phyloP scores from a whole-genome alignment of 2,113 vertebrate species.

The Empidonax alnorum region DNA sequence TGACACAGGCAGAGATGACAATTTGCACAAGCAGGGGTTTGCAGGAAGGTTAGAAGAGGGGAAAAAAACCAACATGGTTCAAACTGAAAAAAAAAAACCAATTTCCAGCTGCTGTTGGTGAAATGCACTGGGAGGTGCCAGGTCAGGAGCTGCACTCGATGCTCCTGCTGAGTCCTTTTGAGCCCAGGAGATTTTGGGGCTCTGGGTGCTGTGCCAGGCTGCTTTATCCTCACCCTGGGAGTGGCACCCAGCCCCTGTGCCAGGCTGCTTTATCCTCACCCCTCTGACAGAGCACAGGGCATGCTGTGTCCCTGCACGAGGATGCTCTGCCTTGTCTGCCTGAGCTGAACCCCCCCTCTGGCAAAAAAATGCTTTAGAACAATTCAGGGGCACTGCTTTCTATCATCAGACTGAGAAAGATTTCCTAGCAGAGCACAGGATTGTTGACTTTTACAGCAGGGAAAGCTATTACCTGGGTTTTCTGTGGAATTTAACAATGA shows the following conservation, averaged over 20 bases:
- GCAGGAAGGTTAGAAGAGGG: not conserved
- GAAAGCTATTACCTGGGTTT: not conserved
- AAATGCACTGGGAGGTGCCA: rapidly evolving
- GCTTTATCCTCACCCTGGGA: too few relatives aligned
- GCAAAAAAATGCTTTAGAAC: rapidly evolving
- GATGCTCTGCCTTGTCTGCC: not conserved
- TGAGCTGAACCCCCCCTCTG: rapidly evolving
- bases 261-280: rapidly evolving
- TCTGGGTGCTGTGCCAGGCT: not conserved
- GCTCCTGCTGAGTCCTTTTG: not conserved
- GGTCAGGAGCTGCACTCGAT: not conserved
- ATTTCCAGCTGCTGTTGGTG: not conserved
- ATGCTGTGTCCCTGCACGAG: not conserved
- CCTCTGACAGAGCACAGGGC: not conserved
- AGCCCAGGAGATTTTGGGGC: not conserved
- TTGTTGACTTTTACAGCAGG: not conserved
- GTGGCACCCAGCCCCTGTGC: not conserved
- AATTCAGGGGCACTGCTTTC: not conserved
- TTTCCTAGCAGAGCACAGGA: not conserved
- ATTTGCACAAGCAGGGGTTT: not conserved
- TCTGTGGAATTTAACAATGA: not conserved
- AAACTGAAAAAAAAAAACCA: not conserved
- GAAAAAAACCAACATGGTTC: rapidly evolving
- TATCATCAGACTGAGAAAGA: rapidly evolving
- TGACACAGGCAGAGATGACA: rapidly evolving